Evolutionary conservation across 2,797 vertebrate genomes (phyloP), one percentile per base, ranked within the genome.

Genomic region (Crenichthys baileyi): DNA sequence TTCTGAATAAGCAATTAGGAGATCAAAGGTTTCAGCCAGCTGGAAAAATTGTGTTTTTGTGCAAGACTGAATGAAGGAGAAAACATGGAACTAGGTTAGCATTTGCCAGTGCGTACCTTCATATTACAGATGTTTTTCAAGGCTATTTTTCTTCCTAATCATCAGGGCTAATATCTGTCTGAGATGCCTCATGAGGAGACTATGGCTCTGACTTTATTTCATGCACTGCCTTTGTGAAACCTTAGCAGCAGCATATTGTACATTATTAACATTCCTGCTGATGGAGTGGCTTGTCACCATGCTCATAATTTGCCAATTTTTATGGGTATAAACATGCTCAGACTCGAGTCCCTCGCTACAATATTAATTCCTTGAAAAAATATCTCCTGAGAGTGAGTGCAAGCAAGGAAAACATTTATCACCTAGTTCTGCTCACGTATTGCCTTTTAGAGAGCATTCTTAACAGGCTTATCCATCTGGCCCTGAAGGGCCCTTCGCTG

Each of bases 251-350:
- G 89, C 88, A 88, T 91, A 93, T 85, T 90, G 90, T 83, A 84
- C 86, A 88, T 93, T 94, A 94, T 95, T 95, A 94, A 93, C 88
- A 86, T 79, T 79, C 75, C 78, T 36, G 79, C 77, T 95, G 94
- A 95, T 93, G 90, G 94, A 95, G 90, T 85, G 83, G 88, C 90
- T 90, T 93, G 93, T 95, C 94, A 94, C 81, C 83, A 44, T 76
- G 84, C 82, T 86, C 92, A 91, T 96, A 95, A 96, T 95, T 95
- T 95, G 89, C 89, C 90, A 90, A 92, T 95, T 95, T 95, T 90
- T 94, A 91, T 89, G 90, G 91, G 88, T 92, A 93, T 94, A 89
- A 94, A 93, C 90, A 86, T 86, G 83, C 87, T 74, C 18, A 15
- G 76, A 81, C 84, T 81, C 13, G 78, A 90, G 87, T 86, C 88